A percentile compares a stretch with the other conserved stretches of the same genome.
Conservation (phyloP, 2,797 vertebrate species). For the Antennarius maculatus region DNA sequence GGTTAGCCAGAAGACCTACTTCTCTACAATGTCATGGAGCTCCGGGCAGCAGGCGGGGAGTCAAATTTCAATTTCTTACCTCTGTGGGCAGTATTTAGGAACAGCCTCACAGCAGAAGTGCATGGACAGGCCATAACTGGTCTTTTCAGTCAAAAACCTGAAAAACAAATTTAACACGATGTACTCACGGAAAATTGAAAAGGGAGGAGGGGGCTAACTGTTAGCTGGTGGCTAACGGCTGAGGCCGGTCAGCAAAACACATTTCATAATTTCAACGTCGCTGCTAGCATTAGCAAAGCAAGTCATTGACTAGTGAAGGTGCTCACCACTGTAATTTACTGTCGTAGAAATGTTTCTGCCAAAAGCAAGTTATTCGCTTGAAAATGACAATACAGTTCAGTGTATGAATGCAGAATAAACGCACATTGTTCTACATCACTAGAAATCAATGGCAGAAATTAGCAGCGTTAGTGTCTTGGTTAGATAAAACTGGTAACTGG, state of each 20-base stretch:
- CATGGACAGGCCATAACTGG: constrained; percentile 79
- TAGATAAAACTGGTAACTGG: constrained; percentile 10
- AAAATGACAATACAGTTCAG: too few species aligned
- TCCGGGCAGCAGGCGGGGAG: background rate
- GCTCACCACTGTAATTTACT: background rate
- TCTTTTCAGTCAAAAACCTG: constrained; percentile 45
- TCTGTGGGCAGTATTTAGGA: constrained; percentile 77
- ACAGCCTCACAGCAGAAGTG: constrained; percentile 76
- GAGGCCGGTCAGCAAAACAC: constrained; percentile 13
- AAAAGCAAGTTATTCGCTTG: rapidly evolving
- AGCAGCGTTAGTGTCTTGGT: background rate
- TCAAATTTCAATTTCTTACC: constrained; percentile 59
- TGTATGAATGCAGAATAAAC: too few species aligned
- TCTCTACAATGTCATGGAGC: constrained; percentile 43
- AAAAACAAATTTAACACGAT: constrained; percentile 20
- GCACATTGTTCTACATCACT: too few species aligned
- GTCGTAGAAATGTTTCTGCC: background rate
- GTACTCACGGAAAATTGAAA: background rate
- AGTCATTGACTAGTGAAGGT: constrained; percentile 10
- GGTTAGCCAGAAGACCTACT: constrained; percentile 40
- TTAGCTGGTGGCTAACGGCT: constrained; percentile 25
- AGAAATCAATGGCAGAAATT: background rate
- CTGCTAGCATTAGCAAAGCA: constrained; percentile 61
- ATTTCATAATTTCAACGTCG: constrained; percentile 60
- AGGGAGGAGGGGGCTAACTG: background rate